Conservation (phyloP, 2,113 vertebrate species). For the Penelope pileata region DNA sequence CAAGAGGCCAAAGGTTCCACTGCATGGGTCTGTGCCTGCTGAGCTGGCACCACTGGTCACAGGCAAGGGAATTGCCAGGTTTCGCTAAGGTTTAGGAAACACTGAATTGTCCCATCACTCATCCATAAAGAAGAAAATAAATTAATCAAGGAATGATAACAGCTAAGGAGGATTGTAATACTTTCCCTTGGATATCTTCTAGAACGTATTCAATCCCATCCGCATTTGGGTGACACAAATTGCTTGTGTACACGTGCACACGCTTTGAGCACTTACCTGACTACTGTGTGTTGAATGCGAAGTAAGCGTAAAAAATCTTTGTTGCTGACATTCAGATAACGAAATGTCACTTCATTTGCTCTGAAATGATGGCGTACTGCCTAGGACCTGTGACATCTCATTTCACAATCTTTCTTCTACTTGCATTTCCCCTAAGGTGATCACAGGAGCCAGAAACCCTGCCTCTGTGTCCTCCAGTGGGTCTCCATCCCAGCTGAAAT, state of each 20-base stretch:
- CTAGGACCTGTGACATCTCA: background rate
- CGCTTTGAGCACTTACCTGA: background rate
- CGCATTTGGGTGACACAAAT: background rate
- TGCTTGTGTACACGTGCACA: background rate
- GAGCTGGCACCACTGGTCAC: background rate
- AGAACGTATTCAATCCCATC: background rate
- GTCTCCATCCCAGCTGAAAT: background rate
- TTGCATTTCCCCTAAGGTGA: background rate
- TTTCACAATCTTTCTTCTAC: background rate
- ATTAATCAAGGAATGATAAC: background rate
- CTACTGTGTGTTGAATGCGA: background rate
- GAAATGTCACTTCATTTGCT: background rate
- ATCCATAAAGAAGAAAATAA: background rate
- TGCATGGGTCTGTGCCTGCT: rapidly evolving
- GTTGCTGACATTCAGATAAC: background rate
- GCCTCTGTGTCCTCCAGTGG: background rate
- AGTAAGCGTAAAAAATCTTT: background rate
- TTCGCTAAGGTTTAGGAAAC: background rate
- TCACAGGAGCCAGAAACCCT: background rate
- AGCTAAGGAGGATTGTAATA: background rate
- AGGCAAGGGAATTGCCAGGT: background rate
- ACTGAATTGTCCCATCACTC: background rate
- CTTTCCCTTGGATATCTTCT: background rate
- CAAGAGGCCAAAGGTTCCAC: background rate
- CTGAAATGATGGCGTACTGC: background rate